phyloP scores from a whole-genome alignment of 2,797 vertebrate species.

The Sus cebifrons region DNA sequence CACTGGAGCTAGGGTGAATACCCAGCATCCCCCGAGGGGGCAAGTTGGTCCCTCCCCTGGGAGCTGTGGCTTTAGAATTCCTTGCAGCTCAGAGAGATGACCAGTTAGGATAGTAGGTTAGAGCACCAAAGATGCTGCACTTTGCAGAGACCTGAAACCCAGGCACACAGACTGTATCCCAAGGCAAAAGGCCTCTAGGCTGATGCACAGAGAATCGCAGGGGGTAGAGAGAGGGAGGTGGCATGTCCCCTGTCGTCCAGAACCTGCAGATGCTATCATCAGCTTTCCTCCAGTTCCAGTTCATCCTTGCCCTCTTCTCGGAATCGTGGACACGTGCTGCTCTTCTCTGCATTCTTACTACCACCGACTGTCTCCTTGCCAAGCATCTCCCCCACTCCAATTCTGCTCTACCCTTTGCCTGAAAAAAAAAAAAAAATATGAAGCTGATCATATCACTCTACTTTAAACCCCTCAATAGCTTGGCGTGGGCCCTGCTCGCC shows the following conservation, averaged over 20 bases:
- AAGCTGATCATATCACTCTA: neutral
- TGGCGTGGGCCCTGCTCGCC: neutral
- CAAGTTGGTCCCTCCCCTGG: neutral
- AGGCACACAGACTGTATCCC: rapidly evolving
- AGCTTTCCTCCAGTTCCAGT: neutral
- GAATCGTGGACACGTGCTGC: rapidly evolving
- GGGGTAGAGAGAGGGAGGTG: too few relatives aligned
- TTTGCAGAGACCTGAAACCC: neutral
- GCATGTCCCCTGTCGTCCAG: too few relatives aligned
- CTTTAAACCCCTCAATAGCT: neutral
- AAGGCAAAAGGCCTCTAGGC: too few relatives aligned
- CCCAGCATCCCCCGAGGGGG: neutral
- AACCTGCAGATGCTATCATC: neutral
- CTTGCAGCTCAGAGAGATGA: neutral
- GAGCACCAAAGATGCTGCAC: neutral
- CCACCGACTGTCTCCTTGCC: rapidly evolving
- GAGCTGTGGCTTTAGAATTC: neutral
- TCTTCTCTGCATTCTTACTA: neutral
- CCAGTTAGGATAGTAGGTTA: rapidly evolving
- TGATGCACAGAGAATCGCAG: neutral
- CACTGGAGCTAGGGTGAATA: rapidly evolving
- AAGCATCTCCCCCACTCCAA: neutral
- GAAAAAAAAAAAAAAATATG: neutral
- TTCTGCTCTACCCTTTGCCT: neutral
- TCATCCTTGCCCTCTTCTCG: neutral